phyloP scores from a whole-genome alignment of 2,888 invertebrate species.

The Pharmacophagus antenor region DNA sequence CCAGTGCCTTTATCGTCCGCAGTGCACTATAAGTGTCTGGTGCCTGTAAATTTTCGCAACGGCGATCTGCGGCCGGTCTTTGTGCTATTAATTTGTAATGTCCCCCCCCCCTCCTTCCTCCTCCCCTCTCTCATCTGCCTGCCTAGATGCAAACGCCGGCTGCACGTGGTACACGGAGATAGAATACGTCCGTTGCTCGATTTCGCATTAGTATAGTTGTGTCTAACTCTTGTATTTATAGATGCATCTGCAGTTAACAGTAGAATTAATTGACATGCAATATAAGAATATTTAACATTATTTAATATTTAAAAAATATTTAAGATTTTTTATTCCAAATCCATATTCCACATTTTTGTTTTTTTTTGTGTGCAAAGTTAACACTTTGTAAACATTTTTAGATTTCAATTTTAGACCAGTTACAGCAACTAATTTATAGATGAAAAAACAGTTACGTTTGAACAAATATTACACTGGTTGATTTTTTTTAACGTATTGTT shows the following conservation, averaged over 20 bases:
- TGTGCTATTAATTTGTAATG: conserved; percentile 81
- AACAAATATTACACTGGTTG: too few relatives aligned
- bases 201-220: neutral
- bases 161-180: conserved; percentile 45
- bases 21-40: conserved; percentile 66
- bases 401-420: too few relatives aligned
- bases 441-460: too few relatives aligned
- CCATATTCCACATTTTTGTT: too few relatives aligned
- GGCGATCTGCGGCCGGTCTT: conserved; percentile 79
- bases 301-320: too few relatives aligned
- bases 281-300: too few relatives aligned
- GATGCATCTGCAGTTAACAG: neutral
- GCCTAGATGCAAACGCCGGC: conserved; percentile 59
- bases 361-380: too few relatives aligned
- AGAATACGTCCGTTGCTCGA: conserved; percentile 47
- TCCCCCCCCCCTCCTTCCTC: conserved; percentile 61
- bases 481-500: too few relatives aligned
- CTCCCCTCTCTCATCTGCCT: conserved; percentile 1
- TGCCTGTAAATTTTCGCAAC: conserved; percentile 76
- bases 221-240: neutral
- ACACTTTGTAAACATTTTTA: too few relatives aligned
- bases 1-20: conserved; percentile 55
- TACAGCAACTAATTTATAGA: too few relatives aligned
- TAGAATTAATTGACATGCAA: neutral
- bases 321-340: too few relatives aligned